Percentiles rank a stretch among this genome's conserved stretches.
Conservation (phyloP, 2,113 vertebrate species). For the Peromyscus leucopus region DNA sequence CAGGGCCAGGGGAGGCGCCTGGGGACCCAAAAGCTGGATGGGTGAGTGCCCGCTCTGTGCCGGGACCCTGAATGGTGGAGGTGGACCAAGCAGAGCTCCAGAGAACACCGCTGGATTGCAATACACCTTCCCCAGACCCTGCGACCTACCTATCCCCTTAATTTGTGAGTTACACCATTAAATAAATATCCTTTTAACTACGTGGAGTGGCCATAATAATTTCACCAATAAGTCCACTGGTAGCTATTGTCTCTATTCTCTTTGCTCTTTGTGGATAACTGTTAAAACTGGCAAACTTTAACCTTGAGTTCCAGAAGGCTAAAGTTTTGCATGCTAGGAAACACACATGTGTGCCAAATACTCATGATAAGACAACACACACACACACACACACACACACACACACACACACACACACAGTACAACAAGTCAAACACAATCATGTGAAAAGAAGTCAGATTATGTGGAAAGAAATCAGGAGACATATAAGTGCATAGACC, state of each 20-base stretch:
- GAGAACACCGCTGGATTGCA: too few species aligned
- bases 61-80: too few species aligned
- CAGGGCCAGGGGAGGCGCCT: too few species aligned
- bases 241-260: neutral
- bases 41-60: too few species aligned
- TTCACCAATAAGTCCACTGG: neutral
- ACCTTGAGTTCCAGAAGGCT: conserved; percentile 38
- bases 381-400: neutral
- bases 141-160: too few species aligned
- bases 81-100: too few species aligned
- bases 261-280: conserved; percentile 9
- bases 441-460: neutral
- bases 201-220: too few species aligned
- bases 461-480: neutral
- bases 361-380: neutral
- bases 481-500: neutral
- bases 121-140: too few species aligned
- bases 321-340: conserved; percentile 36
- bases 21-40: too few species aligned
- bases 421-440: neutral
- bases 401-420: neutral
- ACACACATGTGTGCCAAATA: neutral
- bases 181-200: too few species aligned
- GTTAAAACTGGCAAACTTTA: conserved; percentile 33
- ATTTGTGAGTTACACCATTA: too few species aligned